Evolutionary conservation across 2,888 invertebrate genomes (phyloP).

Genomic region (Heliconius cydno): DNA sequence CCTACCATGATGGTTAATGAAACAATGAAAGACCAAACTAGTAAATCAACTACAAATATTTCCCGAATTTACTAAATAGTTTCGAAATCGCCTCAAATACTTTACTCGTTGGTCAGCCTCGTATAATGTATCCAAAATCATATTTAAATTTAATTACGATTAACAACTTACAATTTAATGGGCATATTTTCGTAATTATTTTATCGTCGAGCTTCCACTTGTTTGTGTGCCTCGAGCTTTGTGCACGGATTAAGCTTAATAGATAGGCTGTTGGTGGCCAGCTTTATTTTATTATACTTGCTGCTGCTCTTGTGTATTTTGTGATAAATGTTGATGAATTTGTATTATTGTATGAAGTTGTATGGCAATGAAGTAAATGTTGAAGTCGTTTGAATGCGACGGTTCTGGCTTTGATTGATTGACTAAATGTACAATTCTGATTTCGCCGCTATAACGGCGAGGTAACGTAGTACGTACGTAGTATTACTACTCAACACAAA

Average conservation of each 20-base stretch:
- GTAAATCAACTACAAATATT: neutral
- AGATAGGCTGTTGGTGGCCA: slow-evolving; percentile 4
- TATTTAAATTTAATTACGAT: slow-evolving; percentile 1
- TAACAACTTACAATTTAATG: neutral
- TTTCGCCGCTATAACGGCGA: too few relatives aligned
- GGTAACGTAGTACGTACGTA: too few relatives aligned
- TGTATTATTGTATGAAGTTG: neutral
- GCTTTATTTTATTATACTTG: neutral
- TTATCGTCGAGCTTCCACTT: slow-evolving; percentile 20
- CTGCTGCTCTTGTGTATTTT: neutral
- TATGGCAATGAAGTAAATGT: neutral
- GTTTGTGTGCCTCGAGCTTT: slow-evolving; percentile 18
- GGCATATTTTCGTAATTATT: slow-evolving; percentile 21
- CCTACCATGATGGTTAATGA: too few relatives aligned
- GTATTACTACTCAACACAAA: neutral
- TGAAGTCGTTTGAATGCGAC: neutral
- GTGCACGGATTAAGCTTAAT: slow-evolving; percentile 17
- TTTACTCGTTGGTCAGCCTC: neutral
- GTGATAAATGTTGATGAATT: neutral
- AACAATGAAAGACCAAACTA: too few relatives aligned
- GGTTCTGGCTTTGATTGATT: too few relatives aligned
- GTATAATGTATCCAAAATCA: neutral
- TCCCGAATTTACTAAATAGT: neutral
- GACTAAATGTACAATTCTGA: too few relatives aligned
- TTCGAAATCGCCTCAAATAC: neutral